Evolutionary conservation across 2,888 invertebrate genomes (phyloP).

Genomic region (Drosophila atripex): DNA sequence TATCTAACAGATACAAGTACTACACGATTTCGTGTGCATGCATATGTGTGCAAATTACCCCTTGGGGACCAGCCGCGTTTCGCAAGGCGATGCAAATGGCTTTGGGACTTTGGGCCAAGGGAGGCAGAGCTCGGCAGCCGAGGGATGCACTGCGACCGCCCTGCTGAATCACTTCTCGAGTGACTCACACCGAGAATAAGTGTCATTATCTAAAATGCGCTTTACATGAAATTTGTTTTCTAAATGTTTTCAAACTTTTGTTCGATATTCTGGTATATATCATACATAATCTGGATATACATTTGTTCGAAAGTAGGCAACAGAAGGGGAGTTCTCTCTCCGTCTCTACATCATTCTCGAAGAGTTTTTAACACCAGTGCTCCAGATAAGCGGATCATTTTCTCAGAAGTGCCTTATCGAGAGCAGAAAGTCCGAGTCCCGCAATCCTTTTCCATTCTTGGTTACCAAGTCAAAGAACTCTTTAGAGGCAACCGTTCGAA

Average conservation of each 20-base stretch:
- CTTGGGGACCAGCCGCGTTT: constrained; percentile 23
- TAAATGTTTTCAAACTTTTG: neutral
- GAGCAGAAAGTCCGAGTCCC: too few species aligned
- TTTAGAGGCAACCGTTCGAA: neutral
- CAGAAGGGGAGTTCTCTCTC: too few species aligned
- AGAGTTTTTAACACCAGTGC: too few species aligned
- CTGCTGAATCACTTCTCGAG: constrained; percentile 24
- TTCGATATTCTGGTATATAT: too few species aligned
- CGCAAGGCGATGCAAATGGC: constrained; percentile 35
- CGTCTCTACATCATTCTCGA: too few species aligned
- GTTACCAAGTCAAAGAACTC: constrained; percentile 9
- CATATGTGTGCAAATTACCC: constrained; percentile 4
- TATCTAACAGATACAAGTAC: constrained; percentile 24
- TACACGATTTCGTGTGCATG: neutral
- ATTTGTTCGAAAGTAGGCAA: too few species aligned
- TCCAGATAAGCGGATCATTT: too few species aligned
- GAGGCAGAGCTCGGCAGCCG: constrained; percentile 6
- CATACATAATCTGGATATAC: too few species aligned
- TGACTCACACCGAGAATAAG: constrained; percentile 25
- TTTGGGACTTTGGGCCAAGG: constrained; percentile 2
- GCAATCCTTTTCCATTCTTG: constrained; percentile 4
- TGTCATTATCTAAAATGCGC: constrained; percentile 1
- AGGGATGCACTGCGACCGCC: constrained; percentile 30
- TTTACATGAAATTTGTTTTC: neutral
- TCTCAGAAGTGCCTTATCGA: too few species aligned